phyloP scores from a whole-genome alignment of 2,797 vertebrate genomes.

The Acanthurus tractus region DNA sequence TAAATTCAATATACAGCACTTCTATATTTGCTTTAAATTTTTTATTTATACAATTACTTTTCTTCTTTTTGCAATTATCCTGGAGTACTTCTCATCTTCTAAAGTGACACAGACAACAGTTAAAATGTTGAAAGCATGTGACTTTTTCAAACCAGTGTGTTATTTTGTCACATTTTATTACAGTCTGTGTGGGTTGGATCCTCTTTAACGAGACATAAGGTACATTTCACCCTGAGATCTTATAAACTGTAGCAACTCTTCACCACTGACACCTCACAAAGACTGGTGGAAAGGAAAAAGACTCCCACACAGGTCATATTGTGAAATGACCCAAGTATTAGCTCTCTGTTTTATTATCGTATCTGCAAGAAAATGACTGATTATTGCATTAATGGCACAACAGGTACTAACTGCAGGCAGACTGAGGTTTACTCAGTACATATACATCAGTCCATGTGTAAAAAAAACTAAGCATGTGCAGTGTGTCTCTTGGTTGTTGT shows the following conservation, averaged over 20 bases:
- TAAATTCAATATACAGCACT: neutral
- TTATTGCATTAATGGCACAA: neutral
- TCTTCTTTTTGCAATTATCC: neutral
- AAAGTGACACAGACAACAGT: neutral
- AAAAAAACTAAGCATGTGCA: slow-evolving; percentile 10
- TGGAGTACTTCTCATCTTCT: neutral
- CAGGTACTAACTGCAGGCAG: neutral
- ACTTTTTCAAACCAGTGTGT: neutral
- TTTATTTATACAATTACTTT: neutral
- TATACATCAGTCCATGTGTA: slow-evolving; percentile 4
- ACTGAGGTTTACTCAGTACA: neutral
- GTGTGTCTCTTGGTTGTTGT: slow-evolving; percentile 44
- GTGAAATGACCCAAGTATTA: neutral
- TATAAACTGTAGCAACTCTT: neutral
- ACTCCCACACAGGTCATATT: neutral
- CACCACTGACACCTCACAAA: neutral
- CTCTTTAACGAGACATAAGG: neutral
- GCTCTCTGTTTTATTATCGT: neutral
- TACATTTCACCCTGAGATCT: slow-evolving; percentile 10
- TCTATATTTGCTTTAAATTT: neutral
- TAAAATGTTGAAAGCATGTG: neutral
- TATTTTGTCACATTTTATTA: neutral
- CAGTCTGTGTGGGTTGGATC: neutral
- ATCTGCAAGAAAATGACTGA: slow-evolving; percentile 7
- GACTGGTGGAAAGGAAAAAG: neutral